Conservation (phyloP, 2,797 vertebrate genomes). For the Helicolenus hilgendorfi region DNA sequence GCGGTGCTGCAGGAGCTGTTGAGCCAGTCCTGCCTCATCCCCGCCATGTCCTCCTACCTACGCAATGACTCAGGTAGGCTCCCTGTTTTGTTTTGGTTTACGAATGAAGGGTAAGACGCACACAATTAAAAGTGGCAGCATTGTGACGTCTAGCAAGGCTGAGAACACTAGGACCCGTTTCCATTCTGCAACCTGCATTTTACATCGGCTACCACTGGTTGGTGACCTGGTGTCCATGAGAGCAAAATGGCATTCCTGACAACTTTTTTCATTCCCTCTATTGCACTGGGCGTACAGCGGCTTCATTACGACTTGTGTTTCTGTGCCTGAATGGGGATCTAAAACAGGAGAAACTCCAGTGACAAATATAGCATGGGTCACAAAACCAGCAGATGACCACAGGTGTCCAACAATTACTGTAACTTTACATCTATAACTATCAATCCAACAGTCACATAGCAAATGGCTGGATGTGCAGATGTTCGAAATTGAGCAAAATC, state of each 20-base stretch:
- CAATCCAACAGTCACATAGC: neutral
- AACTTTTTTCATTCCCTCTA: neutral
- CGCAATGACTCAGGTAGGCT: conserved; percentile 97
- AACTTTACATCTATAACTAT: too few relatives aligned
- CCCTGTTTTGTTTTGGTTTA: neutral
- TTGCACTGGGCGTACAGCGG: neutral
- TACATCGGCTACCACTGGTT: neutral
- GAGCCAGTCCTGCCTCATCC: conserved; percentile 98
- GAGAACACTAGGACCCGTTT: too few relatives aligned
- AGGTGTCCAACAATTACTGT: too few relatives aligned
- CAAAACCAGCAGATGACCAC: neutral
- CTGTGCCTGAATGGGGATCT: neutral
- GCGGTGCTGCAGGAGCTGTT: conserved; percentile 96
- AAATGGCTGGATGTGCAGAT: neutral
- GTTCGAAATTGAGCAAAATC: neutral
- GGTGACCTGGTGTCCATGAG: too few relatives aligned
- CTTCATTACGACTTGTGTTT: neutral
- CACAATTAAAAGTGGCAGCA: neutral
- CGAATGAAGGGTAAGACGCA: neutral
- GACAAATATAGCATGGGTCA: neutral
- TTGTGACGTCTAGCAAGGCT: neutral
- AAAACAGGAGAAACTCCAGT: neutral
- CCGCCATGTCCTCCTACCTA: conserved; percentile 98
- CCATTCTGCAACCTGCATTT: neutral
- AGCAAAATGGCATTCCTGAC: neutral